Conservation (phyloP, 2,113 vertebrate genomes). For the Hemibagrus wyckioides region DNA sequence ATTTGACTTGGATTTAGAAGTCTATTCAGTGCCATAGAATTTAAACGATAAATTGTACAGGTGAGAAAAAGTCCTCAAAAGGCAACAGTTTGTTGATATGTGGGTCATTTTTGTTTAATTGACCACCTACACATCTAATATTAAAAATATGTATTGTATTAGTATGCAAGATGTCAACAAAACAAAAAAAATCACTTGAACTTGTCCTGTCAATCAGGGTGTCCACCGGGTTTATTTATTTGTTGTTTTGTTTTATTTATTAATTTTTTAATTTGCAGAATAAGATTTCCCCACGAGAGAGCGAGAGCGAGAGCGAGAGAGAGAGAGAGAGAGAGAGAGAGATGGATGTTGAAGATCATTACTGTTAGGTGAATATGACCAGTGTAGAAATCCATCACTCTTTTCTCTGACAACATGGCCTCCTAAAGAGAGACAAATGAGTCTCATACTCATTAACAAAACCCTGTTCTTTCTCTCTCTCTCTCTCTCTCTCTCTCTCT, state of each 20-base stretch:
- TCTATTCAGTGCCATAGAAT: not conserved
- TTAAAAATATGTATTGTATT: not conserved
- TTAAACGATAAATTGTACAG: not conserved
- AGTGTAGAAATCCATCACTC: slow-evolving; percentile 71
- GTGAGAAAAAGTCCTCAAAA: not conserved
- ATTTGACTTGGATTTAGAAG: not conserved
- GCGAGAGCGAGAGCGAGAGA: slow-evolving; percentile 32
- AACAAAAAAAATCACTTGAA: not conserved
- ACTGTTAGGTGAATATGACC: slow-evolving; percentile 69
- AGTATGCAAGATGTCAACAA: not conserved
- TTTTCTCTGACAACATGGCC: slow-evolving; percentile 68
- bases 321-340: slow-evolving; percentile 44
- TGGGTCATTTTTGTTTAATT: not conserved
- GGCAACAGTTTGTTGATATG: not conserved
- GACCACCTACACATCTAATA: not conserved
- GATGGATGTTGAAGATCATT: slow-evolving; percentile 74
- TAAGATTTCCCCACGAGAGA: not conserved
- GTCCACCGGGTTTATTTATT: not conserved
- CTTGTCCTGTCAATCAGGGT: slow-evolving; percentile 7
- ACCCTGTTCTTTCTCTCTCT: slow-evolving; percentile 22
- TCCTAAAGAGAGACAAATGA: slow-evolving; percentile 74
- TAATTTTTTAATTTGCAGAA: not conserved
- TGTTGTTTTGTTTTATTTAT: not conserved
- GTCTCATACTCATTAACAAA: slow-evolving; percentile 62
- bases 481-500: slow-evolving; percentile 30